These are phyloP conservation scores for Poecilia latipinna DNA, from an alignment of 2,113 vertebrate species.

Conservation along the genomic window DNA sequence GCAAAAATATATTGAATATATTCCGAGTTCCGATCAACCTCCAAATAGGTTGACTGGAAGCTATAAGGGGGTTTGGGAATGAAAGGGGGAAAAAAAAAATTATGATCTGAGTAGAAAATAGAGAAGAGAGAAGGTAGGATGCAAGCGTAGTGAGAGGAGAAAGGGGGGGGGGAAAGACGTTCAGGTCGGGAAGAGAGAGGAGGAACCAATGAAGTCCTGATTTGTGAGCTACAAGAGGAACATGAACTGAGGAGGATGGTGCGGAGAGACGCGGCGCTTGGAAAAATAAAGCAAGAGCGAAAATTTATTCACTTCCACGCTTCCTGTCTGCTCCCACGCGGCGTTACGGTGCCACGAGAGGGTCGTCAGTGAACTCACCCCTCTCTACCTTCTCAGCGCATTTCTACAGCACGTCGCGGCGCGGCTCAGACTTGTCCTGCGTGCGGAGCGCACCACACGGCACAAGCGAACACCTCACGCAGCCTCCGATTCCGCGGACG, in stretches of 20 bases:
- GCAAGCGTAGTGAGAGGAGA: neutral
- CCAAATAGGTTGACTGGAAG: neutral
- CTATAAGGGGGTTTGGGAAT: neutral
- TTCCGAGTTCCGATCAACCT: neutral
- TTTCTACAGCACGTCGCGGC: conserved; percentile 34
- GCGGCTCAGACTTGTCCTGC: neutral
- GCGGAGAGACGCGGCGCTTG: conserved; percentile 1
- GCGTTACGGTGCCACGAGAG: conserved; percentile 23
- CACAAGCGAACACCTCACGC: neutral
- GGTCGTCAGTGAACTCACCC: conserved; percentile 22
- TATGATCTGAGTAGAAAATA: too few relatives aligned
- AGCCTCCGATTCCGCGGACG: neutral
- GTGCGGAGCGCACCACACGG: neutral
- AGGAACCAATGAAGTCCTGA: neutral
- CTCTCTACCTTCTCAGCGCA: conserved; percentile 6
- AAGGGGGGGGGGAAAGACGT: too few relatives aligned
- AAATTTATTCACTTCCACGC: conserved; percentile 43
- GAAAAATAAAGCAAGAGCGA: conserved; percentile 19
- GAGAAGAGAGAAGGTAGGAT: neutral
- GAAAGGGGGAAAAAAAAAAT: too few relatives aligned
- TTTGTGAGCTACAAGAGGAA: neutral
- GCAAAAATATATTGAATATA: neutral
- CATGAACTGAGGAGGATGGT: too few relatives aligned
- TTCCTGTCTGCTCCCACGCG: conserved; percentile 34
- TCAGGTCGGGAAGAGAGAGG: neutral